A percentile compares a stretch with the other conserved stretches of the same genome.
These are phyloP conservation scores for Microctenopoma steveboyesi DNA, from an alignment of 2,797 vertebrate genomes.

Conservation along the genomic window DNA sequence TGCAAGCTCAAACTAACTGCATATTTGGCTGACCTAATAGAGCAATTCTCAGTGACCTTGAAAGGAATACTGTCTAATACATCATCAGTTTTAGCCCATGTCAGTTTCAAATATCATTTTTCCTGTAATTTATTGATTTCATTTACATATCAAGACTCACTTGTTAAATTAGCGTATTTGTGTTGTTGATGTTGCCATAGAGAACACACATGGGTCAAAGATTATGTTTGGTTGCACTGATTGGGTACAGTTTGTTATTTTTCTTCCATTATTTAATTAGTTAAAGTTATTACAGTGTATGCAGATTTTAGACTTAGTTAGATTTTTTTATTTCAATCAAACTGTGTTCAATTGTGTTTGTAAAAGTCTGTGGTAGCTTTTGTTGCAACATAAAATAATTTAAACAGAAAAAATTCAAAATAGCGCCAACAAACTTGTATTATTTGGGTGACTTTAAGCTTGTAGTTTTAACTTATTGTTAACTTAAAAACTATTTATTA, in stretches of 20 bases:
- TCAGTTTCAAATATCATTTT: conserved; percentile 86
- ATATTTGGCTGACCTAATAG: conserved; percentile 78
- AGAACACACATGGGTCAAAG: conserved; percentile 87
- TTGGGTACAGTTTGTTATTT: conserved; percentile 85
- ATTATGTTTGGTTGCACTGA: conserved; percentile 85
- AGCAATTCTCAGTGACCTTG: conserved; percentile 81
- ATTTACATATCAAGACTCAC: conserved; percentile 88
- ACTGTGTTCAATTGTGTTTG: conserved; percentile 94
- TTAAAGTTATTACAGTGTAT: conserved; percentile 90
- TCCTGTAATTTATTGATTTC: conserved; percentile 86
- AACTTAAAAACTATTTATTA: conserved; percentile 97
- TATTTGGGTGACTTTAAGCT: conserved; percentile 98
- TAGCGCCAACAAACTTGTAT: conserved; percentile 98
- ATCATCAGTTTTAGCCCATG: conserved; percentile 88
- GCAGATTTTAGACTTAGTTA: conserved; percentile 92
- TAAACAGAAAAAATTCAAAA: conserved; percentile 90
- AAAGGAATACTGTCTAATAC: conserved; percentile 88
- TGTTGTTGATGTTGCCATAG: conserved; percentile 90
- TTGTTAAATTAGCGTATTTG: conserved; percentile 88
- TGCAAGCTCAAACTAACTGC: conserved; percentile 80
- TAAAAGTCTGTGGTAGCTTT: conserved; percentile 97
- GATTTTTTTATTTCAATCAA: conserved; percentile 90
- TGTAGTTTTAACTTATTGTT: conserved; percentile 99
- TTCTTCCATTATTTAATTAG: conserved; percentile 89
- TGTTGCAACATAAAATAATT: conserved; percentile 94